Percentiles rank a stretch among this genome's conserved stretches.
Evolutionary conservation across 1,140 invertebrate genomes (phyloP).

Genomic region (Phymorhynchus buccinoides): DNA sequence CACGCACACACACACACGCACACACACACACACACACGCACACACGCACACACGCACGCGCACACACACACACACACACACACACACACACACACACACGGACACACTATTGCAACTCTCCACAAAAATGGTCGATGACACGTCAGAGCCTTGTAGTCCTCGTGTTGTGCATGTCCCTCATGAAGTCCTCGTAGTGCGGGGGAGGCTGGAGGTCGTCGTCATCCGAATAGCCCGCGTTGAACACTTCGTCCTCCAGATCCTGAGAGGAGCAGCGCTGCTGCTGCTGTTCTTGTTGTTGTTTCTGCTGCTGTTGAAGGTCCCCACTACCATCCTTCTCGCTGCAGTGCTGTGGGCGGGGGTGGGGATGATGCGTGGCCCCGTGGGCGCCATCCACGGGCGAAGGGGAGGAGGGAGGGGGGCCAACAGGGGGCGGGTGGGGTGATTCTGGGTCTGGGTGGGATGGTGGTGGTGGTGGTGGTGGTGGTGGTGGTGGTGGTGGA

Average conservation of each 20-base stretch:
- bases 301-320: background rate
- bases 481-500: background rate
- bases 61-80: conserved; percentile 5
- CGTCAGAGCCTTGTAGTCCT: conserved; percentile 38
- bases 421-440: background rate
- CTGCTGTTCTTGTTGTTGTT: conserved; percentile 25
- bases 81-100: conserved; percentile 2
- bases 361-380: too few relatives aligned
- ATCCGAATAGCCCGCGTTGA: conserved; percentile 24
- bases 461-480: background rate
- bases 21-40: background rate
- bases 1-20: background rate
- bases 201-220: conserved; percentile 35
- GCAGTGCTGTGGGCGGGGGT: background rate
- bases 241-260: conserved; percentile 23
- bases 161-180: conserved; percentile 33
- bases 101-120: background rate
- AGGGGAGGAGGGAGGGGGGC: background rate
- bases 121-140: background rate
- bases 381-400: background rate
- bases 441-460: background rate
- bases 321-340: too few relatives aligned
- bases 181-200: conserved; percentile 47
- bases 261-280: background rate
- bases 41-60: background rate